A percentile compares a stretch with the other conserved stretches of the same genome.
Conservation (phyloP, 2,113 vertebrate species). For the Emydura subglobosa region DNA sequence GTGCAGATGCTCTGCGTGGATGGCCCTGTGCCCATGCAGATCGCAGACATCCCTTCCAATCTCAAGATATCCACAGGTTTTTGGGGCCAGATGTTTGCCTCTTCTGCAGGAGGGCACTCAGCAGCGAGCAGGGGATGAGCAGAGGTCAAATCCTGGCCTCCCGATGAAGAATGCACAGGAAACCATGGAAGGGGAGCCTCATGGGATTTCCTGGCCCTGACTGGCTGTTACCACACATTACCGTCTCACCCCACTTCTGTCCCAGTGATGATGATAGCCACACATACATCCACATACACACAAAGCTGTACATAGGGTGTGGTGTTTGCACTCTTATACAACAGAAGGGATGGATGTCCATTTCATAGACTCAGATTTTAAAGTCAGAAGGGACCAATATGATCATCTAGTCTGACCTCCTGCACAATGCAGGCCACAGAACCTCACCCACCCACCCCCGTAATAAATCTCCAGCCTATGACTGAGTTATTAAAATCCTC, state of each 20-base stretch:
- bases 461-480: too few relatives aligned
- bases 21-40: not conserved
- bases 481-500: too few relatives aligned
- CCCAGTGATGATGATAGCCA: not conserved
- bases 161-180: not conserved
- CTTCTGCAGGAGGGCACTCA: not conserved
- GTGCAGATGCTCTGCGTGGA: not conserved
- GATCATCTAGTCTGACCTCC: too few relatives aligned
- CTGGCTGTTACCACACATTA: not conserved
- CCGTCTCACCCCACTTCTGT: not conserved
- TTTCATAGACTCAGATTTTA: too few relatives aligned
- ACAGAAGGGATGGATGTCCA: too few relatives aligned
- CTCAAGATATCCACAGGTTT: not conserved
- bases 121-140: not conserved
- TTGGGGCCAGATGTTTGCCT: not conserved
- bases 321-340: not conserved
- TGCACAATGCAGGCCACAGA: too few relatives aligned
- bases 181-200: accelerated
- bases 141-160: not conserved
- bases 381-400: too few relatives aligned
- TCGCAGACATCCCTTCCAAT: not conserved
- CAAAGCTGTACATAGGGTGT: not conserved
- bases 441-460: too few relatives aligned
- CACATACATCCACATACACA: not conserved
- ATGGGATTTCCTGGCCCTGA: accelerated